phyloP scores from a whole-genome alignment of 2,797 vertebrate genomes.

The Tragelaphus oryx region DNA sequence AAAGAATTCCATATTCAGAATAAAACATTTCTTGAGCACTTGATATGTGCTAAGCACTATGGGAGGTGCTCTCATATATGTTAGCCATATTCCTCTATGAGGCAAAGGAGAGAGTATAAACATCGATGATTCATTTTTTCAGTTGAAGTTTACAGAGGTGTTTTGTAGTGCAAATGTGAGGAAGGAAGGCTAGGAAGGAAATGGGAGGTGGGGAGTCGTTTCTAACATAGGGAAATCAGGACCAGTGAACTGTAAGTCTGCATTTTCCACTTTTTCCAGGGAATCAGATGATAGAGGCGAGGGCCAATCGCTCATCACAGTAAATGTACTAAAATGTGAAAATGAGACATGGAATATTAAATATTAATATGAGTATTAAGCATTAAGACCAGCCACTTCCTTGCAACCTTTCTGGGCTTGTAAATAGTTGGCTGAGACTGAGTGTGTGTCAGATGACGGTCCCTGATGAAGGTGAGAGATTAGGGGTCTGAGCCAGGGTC shows the following conservation, averaged over 20 bases:
- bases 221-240: not conserved
- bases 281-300: not conserved
- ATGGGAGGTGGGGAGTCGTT: not conserved
- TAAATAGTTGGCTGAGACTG: not conserved
- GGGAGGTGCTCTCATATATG: not conserved
- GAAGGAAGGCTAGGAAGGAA: not conserved
- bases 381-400: not conserved
- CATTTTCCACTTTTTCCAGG: not conserved
- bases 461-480: not conserved
- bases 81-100: not conserved
- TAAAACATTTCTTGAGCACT: not conserved
- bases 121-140: not conserved
- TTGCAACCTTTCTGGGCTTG: not conserved
- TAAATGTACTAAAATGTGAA: no score
- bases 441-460: not conserved
- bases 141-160: not conserved
- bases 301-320: not conserved
- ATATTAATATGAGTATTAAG: not conserved
- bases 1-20: not conserved
- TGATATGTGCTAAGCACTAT: not conserved
- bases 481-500: not conserved
- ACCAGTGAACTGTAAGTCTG: not conserved
- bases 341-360: no score
- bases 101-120: not conserved
- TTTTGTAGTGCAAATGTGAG: not conserved